Percentiles rank a stretch among this genome's conserved stretches.
Conservation (phyloP, 2,797 vertebrate species). For the Enteromius treurensis region DNA sequence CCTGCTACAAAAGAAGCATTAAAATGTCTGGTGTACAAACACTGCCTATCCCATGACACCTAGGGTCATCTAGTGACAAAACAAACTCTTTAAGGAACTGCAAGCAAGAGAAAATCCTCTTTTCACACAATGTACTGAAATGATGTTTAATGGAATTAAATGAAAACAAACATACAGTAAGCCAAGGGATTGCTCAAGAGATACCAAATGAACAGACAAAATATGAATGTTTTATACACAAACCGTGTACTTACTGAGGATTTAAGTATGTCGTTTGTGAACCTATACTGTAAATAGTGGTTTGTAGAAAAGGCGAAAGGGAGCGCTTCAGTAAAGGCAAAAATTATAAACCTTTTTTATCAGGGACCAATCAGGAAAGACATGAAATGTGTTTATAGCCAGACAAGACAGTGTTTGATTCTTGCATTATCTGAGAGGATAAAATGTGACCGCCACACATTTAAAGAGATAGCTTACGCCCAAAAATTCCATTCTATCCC, state of each 20-base stretch:
- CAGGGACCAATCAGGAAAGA: not conserved
- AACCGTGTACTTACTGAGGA: conserved; percentile 14
- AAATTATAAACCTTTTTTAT: not conserved
- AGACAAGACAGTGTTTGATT: not conserved
- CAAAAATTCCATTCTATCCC: not conserved
- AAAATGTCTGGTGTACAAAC: conserved; percentile 43
- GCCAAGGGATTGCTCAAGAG: conserved; percentile 3
- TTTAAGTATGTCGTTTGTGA: not conserved
- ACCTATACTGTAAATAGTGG: not conserved
- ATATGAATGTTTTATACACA: not conserved
- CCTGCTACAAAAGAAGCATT: conserved; percentile 33
- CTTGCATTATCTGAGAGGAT: not conserved
- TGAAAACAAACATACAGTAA: conserved; percentile 11
- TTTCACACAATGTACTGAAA: conserved; percentile 10
- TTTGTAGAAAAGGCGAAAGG: not conserved
- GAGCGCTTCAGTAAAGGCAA: no score
- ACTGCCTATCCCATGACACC: conserved; percentile 34
- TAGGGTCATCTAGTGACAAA: conserved; percentile 14
- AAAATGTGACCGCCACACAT: not conserved
- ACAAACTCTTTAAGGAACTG: conserved; percentile 14
- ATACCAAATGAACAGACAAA: conserved; percentile 5
- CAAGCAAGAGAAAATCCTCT: conserved; percentile 5
- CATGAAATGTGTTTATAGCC: not conserved
- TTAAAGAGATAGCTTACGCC: not conserved
- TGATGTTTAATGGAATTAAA: not conserved